Conservation (phyloP, 2,113 vertebrate species). For the mouse (Mus musculus) region GRCm39 chr14:68823001-68823500, state of each 20-base stretch:
- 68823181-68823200: too few relatives aligned
- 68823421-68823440: background rate
- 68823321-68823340: background rate
- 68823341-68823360: background rate
- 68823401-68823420: background rate
- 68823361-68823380: background rate
- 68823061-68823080: background rate
- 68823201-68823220: background rate
- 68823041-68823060: background rate
- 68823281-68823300: background rate
- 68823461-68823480: background rate
- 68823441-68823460: background rate
- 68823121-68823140: background rate
- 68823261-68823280: background rate
- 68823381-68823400: background rate
- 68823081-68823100: background rate
- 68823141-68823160: background rate
- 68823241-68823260: background rate
- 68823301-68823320: background rate
- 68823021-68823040: background rate
- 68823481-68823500: background rate
- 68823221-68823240: background rate
- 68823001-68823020: too few relatives aligned
- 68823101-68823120: background rate
- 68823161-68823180: background rate